phyloP scores from a whole-genome alignment of 2,888 invertebrate species.

The Athalia cordata region DNA sequence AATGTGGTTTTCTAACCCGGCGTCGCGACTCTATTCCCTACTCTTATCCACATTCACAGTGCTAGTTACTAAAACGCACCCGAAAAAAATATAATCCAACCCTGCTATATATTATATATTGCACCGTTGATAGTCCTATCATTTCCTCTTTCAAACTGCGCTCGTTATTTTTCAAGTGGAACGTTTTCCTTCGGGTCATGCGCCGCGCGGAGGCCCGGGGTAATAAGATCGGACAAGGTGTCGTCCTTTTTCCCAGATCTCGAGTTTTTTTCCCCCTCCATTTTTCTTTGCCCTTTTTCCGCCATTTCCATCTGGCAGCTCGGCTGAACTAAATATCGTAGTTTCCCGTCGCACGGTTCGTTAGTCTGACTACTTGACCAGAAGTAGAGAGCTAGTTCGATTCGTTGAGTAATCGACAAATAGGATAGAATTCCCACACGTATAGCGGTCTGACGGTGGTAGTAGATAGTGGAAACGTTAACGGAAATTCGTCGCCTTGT shows the following conservation, averaged over 20 bases:
- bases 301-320: background rate
- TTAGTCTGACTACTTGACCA: slow-evolving; percentile 30
- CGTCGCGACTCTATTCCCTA: background rate
- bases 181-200: background rate
- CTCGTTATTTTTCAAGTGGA: slow-evolving; percentile 42
- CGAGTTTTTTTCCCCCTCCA: background rate
- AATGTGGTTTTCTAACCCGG: slow-evolving; percentile 39
- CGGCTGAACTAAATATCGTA: background rate
- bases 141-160: slow-evolving; percentile 13
- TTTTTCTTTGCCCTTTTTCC: background rate
- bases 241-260: slow-evolving; percentile 13
- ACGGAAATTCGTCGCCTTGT: background rate
- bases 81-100: background rate
- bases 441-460: background rate
- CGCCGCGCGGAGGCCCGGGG: slow-evolving; percentile 11
- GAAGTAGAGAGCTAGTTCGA: slow-evolving; percentile 12
- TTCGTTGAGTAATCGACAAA: background rate
- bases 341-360: slow-evolving; percentile 5
- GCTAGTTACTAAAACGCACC: slow-evolving; percentile 36
- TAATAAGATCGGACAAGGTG: slow-evolving; percentile 24
- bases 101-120: no score
- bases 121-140: slow-evolving; percentile 24
- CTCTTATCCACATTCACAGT: background rate
- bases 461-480: no score
- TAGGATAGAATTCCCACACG: background rate